A percentile compares a stretch with the other conserved stretches of the same genome.
phyloP scores from a whole-genome alignment of 2,888 invertebrate species.

The Phasia obesa region DNA sequence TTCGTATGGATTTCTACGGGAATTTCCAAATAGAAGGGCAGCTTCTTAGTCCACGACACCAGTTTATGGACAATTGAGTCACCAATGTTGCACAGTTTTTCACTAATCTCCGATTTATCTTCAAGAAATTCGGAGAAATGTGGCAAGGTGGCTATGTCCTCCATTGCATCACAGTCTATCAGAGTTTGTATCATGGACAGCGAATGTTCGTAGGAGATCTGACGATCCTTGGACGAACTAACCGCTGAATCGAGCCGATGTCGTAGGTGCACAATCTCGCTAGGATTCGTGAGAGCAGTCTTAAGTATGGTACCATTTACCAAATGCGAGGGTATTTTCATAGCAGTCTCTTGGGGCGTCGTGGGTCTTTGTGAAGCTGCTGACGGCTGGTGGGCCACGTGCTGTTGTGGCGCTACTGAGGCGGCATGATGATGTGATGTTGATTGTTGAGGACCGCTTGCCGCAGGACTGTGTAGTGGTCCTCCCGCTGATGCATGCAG shows the following conservation, averaged over 20 bases:
- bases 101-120: slow-evolving; percentile 94
- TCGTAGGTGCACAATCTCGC: slow-evolving; percentile 94
- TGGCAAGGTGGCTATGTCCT: slow-evolving; percentile 95
- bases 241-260: slow-evolving; percentile 94
- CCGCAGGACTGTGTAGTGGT: slow-evolving; percentile 58
- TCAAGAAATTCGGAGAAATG: slow-evolving; percentile 95
- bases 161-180: slow-evolving; percentile 98
- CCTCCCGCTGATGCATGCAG: slow-evolving; percentile 75
- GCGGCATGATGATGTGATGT: slow-evolving; percentile 69
- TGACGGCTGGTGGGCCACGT: slow-evolving; percentile 60
- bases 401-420: slow-evolving; percentile 61
- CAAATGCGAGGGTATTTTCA: slow-evolving; percentile 87
- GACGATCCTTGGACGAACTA: slow-evolving; percentile 92
- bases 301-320: slow-evolving; percentile 96
- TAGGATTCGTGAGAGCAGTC: slow-evolving; percentile 96
- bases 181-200: slow-evolving; percentile 94
- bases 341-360: slow-evolving; percentile 80
- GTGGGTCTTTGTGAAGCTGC: slow-evolving; percentile 71
- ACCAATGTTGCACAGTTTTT: slow-evolving; percentile 96
- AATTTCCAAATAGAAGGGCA: slow-evolving; percentile 98
- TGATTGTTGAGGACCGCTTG: slow-evolving; percentile 61
- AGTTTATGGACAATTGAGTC: slow-evolving; percentile 99
- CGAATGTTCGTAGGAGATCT: slow-evolving; percentile 92
- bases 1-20: slow-evolving; percentile 98
- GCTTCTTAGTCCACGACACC: slow-evolving; percentile 99